Evolutionary conservation across 2,888 invertebrate genomes (phyloP).

Genomic region (Thymelicus lineola): DNA sequence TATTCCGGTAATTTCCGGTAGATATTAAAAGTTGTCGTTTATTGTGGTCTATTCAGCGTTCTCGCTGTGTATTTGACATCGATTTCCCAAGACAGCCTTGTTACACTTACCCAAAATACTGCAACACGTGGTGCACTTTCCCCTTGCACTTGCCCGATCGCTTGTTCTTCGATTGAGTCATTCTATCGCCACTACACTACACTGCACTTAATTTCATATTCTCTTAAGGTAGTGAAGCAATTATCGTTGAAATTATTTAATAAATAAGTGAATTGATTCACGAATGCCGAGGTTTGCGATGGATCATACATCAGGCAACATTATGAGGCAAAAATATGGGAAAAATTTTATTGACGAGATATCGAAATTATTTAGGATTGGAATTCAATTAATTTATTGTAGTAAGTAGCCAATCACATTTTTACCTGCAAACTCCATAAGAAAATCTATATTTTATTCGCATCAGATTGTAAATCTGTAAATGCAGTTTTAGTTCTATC

Average conservation of each 20-base stretch:
- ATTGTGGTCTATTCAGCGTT: background rate
- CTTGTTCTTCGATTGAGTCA: constrained; percentile 57
- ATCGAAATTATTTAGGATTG: no score
- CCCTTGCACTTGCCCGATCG: constrained; percentile 59
- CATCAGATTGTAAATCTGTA: no score
- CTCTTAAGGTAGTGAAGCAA: constrained; percentile 26
- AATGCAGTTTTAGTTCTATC: no score
- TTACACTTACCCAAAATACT: constrained; percentile 66
- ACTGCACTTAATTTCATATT: constrained; percentile 39
- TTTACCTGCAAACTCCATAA: no score
- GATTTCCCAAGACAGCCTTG: constrained; percentile 1
- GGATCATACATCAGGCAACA: background rate
- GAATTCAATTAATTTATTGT: no score
- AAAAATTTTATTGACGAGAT: no score
- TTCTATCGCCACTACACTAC: constrained; percentile 2
- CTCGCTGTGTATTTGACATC: background rate
- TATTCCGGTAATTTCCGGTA: background rate
- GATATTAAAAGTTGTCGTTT: no score
- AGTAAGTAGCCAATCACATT: no score
- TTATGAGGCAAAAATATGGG: no score
- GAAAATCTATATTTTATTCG: no score
- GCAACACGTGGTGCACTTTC: constrained; percentile 68
- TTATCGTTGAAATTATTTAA: background rate
- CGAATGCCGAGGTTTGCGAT: background rate
- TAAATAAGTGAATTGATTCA: background rate